Evolutionary conservation across 92 coral and sea anemone species (phyloP).

Genomic region (Epizoanthus stellaris): DNA sequence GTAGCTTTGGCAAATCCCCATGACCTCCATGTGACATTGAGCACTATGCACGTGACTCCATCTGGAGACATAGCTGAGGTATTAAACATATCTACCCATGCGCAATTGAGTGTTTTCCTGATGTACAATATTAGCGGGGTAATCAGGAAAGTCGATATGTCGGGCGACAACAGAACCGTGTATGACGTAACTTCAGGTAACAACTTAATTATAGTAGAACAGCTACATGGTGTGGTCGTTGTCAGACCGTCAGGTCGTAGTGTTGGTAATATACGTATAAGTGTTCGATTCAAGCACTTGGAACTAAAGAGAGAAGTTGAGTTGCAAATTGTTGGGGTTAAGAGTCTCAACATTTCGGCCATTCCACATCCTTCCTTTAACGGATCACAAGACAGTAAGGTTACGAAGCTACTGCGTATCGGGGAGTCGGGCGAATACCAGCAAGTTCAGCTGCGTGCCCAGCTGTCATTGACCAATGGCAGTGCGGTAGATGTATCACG

Average conservation of each 20-base stretch:
- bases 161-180: constrained; percentile 45
- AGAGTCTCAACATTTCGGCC: constrained; percentile 27
- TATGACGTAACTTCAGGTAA: constrained; percentile 16
- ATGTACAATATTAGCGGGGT: constrained; percentile 51
- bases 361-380: constrained; percentile 48
- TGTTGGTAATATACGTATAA: constrained; percentile 33
- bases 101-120: constrained; percentile 37
- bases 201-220: background rate
- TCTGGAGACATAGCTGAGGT: constrained; percentile 50
- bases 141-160: constrained; percentile 38
- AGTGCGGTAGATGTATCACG: constrained; percentile 43
- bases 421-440: constrained; percentile 49
- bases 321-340: constrained; percentile 39
- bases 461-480: constrained; percentile 48
- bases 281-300: constrained; percentile 44
- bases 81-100: constrained; percentile 22
- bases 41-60: constrained; percentile 33
- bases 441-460: constrained; percentile 26
- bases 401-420: constrained; percentile 48
- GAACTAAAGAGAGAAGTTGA: constrained; percentile 14
- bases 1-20: constrained; percentile 51
- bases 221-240: constrained; percentile 1
- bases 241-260: constrained; percentile 47
- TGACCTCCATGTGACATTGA: constrained; percentile 3
- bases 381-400: constrained; percentile 12